Evolutionary conservation across 2,113 vertebrate genomes (phyloP).

Genomic region (Pagrus major): DNA sequence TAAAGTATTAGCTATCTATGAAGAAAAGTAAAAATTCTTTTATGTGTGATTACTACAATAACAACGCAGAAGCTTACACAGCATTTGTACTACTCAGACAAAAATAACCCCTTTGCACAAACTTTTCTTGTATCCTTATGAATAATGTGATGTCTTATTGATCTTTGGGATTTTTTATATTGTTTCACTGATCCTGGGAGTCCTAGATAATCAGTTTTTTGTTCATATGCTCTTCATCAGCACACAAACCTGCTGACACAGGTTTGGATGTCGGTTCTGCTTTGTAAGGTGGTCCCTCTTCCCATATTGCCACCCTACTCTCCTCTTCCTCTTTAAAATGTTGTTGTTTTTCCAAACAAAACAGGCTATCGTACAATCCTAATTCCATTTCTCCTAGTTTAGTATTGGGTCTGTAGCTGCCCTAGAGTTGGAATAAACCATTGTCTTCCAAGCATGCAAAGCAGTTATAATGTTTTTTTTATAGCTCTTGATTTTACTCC

Average conservation of each 20-base stretch:
- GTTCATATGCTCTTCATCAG: neutral
- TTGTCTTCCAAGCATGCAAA: neutral
- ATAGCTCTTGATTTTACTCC: neutral
- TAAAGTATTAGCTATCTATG: neutral
- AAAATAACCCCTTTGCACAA: neutral
- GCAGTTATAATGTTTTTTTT: no score
- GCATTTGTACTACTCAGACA: neutral
- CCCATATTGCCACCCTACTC: neutral
- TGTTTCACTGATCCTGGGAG: neutral
- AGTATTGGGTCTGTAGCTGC: neutral
- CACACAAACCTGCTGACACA: neutral
- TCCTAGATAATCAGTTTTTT: neutral
- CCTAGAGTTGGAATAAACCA: neutral
- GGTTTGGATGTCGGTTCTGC: neutral
- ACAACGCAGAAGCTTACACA: no score
- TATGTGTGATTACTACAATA: no score
- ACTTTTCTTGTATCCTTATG: neutral
- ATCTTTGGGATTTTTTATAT: neutral
- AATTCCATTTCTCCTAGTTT: no score
- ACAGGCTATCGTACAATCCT: no score
- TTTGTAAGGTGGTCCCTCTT: neutral
- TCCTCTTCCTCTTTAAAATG: neutral
- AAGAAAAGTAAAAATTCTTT: neutral
- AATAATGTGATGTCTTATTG: neutral
- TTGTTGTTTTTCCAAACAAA: neutral